A percentile compares a stretch with the other conserved stretches of the same genome.
Conservation (phyloP, 2,113 vertebrate species). For the Anarhynchus alexandrinus region DNA sequence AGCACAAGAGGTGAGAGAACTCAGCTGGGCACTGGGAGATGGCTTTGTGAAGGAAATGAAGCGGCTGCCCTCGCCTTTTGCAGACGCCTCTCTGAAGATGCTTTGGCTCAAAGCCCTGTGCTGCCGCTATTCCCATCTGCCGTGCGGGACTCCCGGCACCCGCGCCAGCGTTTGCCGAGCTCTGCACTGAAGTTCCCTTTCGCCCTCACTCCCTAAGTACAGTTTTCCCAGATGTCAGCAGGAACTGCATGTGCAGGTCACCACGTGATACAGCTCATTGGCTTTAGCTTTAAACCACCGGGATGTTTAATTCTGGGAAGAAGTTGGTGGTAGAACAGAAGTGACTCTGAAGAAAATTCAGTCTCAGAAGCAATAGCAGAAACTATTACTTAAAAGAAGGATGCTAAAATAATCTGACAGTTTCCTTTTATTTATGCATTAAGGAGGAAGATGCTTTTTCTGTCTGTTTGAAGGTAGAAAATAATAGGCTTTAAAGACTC, state of each 20-base stretch:
- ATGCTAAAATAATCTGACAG: background rate
- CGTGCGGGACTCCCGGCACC: constrained; percentile 6
- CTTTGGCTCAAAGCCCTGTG: constrained; percentile 14
- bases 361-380: rapidly evolving
- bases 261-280: background rate
- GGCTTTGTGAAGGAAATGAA: background rate
- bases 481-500: background rate
- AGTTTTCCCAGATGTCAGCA: background rate
- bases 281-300: background rate
- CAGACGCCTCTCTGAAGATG: constrained; percentile 12
- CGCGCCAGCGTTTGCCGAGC: rapidly evolving
- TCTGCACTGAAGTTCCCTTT: background rate
- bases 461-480: background rate
- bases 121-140: background rate
- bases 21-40: background rate
- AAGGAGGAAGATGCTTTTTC: background rate
- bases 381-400: background rate
- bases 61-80: background rate
- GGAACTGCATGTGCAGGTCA: background rate
- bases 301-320: background rate
- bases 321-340: background rate
- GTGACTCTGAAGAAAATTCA: background rate
- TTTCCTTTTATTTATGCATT: background rate
- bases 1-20: background rate
- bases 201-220: background rate